Evolutionary conservation across 2,113 vertebrate genomes (phyloP), one percentile per base, ranked within the genome.

Genomic region (Oreotrochilus melanogaster): DNA sequence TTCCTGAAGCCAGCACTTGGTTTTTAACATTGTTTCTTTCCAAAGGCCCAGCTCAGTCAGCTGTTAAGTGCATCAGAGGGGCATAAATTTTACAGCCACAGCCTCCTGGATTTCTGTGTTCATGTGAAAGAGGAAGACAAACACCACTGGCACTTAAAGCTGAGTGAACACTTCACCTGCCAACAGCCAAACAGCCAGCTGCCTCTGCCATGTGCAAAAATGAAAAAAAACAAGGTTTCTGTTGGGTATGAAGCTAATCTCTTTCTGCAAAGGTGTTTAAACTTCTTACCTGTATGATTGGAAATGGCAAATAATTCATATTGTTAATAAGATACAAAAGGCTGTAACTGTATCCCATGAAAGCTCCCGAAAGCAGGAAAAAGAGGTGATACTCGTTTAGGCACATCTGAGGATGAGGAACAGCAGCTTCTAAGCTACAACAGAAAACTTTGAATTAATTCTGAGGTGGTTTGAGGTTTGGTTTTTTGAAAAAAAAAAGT

Each of bases 281-380:
- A 48, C 11, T 16, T 64, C 95, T 97, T 97, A 99, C 99, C 99
- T 99, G 99, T 94, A 99, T 98, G 54, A 98, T 95, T 78, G 98
- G 98, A 94, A 99, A 99, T 2, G 99, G 98, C 54, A 99, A 97
- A 80, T 99, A 99, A 96, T 99, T 99, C 98, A 99, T 98, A 94
- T 99, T 99, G 94, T 99, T 98, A 88, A 99, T 98, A 83, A 99
- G 98, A 75, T 99, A 99, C 30, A 98, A 97, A 48, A 99, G 98
- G 92, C 99, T 99, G 33, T 99, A 99, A 88, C 98, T 98, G 83
- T 98, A 98, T 81, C 99, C 99, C 91, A 99, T 97, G 93, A 99
- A 99, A 73, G 98, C 99, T 96, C 99, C 99, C 70, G 98, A 98
- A 92, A 99, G 97, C 3, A 99, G 95, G 25, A 99, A 97, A 79